Evolutionary conservation across 2,797 vertebrate genomes (phyloP), one percentile per base, ranked within the genome.

Genomic region (Sandelia bainsii): DNA sequence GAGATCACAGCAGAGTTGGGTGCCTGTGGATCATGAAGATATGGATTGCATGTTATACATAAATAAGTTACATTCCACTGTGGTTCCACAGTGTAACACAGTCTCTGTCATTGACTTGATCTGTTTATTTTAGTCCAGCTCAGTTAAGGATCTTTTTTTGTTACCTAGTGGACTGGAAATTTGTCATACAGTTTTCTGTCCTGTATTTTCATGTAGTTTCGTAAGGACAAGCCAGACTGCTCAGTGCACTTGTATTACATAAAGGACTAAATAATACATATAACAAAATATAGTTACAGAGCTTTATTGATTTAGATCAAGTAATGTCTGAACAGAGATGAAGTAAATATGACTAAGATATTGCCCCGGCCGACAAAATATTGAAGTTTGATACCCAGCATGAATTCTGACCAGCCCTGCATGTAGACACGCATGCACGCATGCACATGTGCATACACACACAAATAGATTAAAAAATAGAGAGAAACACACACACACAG

Each of bases 1-100:
- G 42, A 51, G 72, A 66, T 76, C 77, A 60, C 73, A 57, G 68
- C 70, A 58, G 69, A 71, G 65, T 68, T 22, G 20, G 59, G 62
- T 1, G 19, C 48, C 34, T 72, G 67, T 57, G 58, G 52, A 56
- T 59, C 23, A 29, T 48, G 12, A 34, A 66, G 61, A 81, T 40
- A 52, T 9, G 17, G 50, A 69, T 39, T 63, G 27, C 69, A 56
- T 57, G 53, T 46, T 3, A n/a, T 58, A 64, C 62, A 58, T 51
- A 67, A 12, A 65, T 64, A 39, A 40, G 22, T 53, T 2, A 14
- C 22, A 22, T 56, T 54, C 40, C 19, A 46, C 27, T 50, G n/a
- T 37, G 8, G 46, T 39, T 56, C 42, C 5, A 39, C 22, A 45
- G 32, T 48, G 8, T 19, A 22, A 45, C 22, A 59, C 50, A 8